Evolutionary conservation across 2,113 vertebrate species (phyloP), one percentile per base, ranked within the genome.

Genomic region (Abramis brama): DNA sequence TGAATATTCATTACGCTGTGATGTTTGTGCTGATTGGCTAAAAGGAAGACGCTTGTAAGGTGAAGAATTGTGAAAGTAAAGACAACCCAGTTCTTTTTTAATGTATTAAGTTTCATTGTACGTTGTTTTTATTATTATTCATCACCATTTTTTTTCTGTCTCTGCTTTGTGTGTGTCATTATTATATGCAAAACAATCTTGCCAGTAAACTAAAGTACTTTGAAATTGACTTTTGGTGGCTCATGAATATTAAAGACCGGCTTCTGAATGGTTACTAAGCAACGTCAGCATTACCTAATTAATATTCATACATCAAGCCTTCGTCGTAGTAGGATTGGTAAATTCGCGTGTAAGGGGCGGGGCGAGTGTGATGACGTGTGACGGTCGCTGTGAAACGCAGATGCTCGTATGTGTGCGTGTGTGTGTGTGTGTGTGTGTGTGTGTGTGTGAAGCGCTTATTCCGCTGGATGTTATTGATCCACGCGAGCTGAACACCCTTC

Each of bases 381-480:
- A 2, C 79, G 8, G 73, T 71, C 83, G 87, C 68, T 80, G 89
- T 64, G 76, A 62, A 86, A 84, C 68, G 27, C 80, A 70, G 89
- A 90, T 87, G 88, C 55, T 83, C 86, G 89, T 86, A n/a, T n/a
- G 27, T 27, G 27, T 27, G 1, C 1, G 27, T 27, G 27, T 27
- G 27, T 27, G 27, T 27, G 90, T 82, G 71, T 77, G 27, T 83
- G 19, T 33, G 2, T 33, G 30, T 33, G 30, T 30, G 30, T 33
- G 89, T 86, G 90, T 82, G 71, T 77, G 36, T 83, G 19, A 55
- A 89, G 91, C 91, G 55, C 36, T 86, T 86, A 92, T 88, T 85
- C 85, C 33, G 79, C 82, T 71, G 87, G 78, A 45, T 82, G 81
- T 52, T 75, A 52, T 57, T 81, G 78, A 62, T 27, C 79, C 71